A percentile compares a stretch with the other conserved stretches of the same genome.
Evolutionary conservation across 1,140 invertebrate species (phyloP).

Genomic region (Leptopilina clavipes): DNA sequence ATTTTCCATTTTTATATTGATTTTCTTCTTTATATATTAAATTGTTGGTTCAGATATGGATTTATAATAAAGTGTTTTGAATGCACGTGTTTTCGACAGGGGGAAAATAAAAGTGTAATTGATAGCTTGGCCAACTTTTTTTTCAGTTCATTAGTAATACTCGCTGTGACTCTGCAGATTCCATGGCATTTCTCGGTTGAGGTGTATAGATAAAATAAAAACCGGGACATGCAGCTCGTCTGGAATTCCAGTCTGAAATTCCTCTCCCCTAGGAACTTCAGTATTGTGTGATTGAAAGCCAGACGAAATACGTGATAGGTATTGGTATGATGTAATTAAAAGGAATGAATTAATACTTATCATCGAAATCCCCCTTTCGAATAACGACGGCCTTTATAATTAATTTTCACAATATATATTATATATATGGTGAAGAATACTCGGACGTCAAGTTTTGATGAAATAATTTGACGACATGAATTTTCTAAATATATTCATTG

Average conservation of each 20-base stretch:
- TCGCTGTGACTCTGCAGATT: slow-evolving; percentile 22
- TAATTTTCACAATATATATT: neutral
- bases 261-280: slow-evolving; percentile 30
- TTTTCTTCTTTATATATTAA: neutral
- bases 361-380: neutral
- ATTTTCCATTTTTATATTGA: no score
- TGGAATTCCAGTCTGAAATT: slow-evolving; percentile 28
- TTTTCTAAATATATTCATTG: neutral
- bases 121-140: neutral
- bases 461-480: neutral
- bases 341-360: slow-evolving; percentile 24
- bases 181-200: slow-evolving; percentile 16
- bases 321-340: slow-evolving; percentile 33
- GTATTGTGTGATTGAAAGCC: slow-evolving; percentile 33
- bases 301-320: slow-evolving; percentile 33
- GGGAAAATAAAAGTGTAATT: neutral
- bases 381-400: neutral
- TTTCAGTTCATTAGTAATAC: slow-evolving; percentile 22
- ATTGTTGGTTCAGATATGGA: neutral
- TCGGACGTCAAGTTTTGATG: neutral
- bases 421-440: neutral
- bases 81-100: neutral
- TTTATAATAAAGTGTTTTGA: neutral
- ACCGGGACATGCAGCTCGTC: slow-evolving; percentile 28
- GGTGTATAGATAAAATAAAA: slow-evolving; percentile 22